Evolutionary conservation across 1,140 invertebrate species (phyloP).

Genomic region (Drosophila lacertosa): DNA sequence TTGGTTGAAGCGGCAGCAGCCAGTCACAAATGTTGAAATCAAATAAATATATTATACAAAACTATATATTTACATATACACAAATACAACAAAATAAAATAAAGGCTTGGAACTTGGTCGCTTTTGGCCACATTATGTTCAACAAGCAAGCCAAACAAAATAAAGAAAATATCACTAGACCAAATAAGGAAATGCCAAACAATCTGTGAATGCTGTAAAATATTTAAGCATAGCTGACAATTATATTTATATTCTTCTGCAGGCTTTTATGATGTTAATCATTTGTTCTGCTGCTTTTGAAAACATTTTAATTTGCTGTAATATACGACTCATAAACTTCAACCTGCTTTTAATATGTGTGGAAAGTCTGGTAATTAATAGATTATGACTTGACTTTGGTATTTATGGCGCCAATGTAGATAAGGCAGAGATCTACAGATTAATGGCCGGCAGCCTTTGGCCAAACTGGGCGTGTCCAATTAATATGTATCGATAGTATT

Average conservation of each 20-base stretch:
- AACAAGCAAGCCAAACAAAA: constrained; percentile 18
- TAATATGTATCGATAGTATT: constrained; percentile 79
- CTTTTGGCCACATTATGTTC: constrained; percentile 32
- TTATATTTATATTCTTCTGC: constrained; percentile 19
- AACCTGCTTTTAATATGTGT: constrained; percentile 68
- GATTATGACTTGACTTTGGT: constrained; percentile 71
- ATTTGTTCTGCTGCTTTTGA: constrained; percentile 12
- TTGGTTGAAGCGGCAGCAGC: constrained; percentile 47
- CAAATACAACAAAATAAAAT: background rate
- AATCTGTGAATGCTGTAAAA: constrained; percentile 45
- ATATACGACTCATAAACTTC: constrained; percentile 48
- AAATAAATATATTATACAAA: constrained; percentile 52
- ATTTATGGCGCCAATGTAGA: constrained; percentile 75
- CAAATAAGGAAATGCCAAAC: constrained; percentile 43
- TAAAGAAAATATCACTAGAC: constrained; percentile 14
- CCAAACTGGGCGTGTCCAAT: constrained; percentile 66
- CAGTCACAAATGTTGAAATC: constrained; percentile 58
- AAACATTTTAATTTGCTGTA: constrained; percentile 29
- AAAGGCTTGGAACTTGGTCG: constrained; percentile 12
- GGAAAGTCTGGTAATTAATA: constrained; percentile 78
- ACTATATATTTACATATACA: constrained; percentile 16
- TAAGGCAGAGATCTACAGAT: constrained; percentile 71
- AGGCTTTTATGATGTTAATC: constrained; percentile 11
- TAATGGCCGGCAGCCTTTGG: constrained; percentile 60
- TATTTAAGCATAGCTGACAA: constrained; percentile 16